A percentile compares a stretch with the other conserved stretches of the same genome.
phyloP scores from a whole-genome alignment of 2,113 vertebrate species.

The Callorhinus ursinus region DNA sequence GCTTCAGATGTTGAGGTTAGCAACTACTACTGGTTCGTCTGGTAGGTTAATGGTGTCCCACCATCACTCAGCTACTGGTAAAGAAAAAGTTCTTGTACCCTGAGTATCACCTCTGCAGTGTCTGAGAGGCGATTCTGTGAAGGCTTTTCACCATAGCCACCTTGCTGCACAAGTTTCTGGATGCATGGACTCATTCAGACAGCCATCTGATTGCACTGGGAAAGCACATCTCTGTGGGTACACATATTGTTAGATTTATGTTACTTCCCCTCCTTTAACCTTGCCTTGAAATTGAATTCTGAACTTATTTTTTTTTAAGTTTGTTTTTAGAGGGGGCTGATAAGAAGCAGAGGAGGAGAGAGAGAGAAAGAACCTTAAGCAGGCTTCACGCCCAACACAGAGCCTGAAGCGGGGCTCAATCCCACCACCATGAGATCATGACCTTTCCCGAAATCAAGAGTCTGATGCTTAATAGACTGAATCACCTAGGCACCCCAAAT shows the following conservation, averaged over 20 bases:
- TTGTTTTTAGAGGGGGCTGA: not conserved
- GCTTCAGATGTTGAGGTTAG: not conserved
- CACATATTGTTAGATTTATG: not conserved
- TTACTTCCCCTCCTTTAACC: not conserved
- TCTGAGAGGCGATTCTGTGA: not conserved
- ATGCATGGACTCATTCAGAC: not conserved
- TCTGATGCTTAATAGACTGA: not conserved
- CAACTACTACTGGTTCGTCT: not conserved
- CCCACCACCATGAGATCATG: not conserved
- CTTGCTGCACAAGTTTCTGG: not conserved
- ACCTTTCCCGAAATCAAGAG: not conserved
- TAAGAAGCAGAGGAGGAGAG: not conserved
- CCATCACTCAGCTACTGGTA: not conserved
- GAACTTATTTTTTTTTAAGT: not conserved
- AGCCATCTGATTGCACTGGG: not conserved
- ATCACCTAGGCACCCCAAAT: not conserved
- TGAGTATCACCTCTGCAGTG: not conserved
- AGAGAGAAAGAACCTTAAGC: not conserved
- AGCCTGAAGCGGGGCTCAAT: not conserved
- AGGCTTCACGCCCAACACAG: not conserved
- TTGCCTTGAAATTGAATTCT: not conserved
- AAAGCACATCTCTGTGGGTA: not conserved
- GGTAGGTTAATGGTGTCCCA: not conserved
- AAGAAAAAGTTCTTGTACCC: not conserved
- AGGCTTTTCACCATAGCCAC: not conserved